These are phyloP conservation scores for Alosa sapidissima DNA, from an alignment of 2,797 vertebrate species.

Conservation along the genomic window DNA sequence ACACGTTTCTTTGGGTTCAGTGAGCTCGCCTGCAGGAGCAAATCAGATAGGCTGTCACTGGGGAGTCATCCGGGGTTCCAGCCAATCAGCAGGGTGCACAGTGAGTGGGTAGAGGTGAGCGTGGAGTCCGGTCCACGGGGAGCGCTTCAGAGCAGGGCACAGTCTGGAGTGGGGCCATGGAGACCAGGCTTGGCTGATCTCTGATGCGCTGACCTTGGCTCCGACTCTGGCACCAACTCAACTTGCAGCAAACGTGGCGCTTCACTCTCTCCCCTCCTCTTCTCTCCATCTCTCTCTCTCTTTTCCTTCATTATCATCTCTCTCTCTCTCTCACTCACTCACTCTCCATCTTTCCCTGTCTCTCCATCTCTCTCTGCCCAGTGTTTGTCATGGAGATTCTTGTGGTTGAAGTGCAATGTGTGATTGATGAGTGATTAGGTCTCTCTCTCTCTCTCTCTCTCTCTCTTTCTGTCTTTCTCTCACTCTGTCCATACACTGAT, in stretches of 20 bases:
- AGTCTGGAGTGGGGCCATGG: constrained; percentile 29
- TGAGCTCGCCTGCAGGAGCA: background rate
- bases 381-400: too few species aligned
- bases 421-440: too few species aligned
- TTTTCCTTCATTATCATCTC: background rate
- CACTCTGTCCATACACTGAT: background rate
- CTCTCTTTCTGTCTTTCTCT: background rate
- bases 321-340: background rate
- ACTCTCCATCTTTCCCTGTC: too few species aligned
- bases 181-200: constrained; percentile 45
- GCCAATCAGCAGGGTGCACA: constrained; percentile 19
- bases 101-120: constrained; percentile 8
- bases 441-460: background rate
- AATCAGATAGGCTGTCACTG: background rate
- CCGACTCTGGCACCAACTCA: background rate
- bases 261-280: background rate
- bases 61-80: constrained; percentile 53
- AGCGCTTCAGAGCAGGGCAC: background rate
- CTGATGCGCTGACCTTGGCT: constrained; percentile 50
- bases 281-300: constrained; percentile 16
- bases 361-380: too few species aligned
- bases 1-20: background rate
- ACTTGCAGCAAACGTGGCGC: background rate
- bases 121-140: background rate
- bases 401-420: too few species aligned